Base-by-base conservation (phyloP, 2,797 vertebrate genomes). In the Pipistrellus pygmaeus region DNA sequence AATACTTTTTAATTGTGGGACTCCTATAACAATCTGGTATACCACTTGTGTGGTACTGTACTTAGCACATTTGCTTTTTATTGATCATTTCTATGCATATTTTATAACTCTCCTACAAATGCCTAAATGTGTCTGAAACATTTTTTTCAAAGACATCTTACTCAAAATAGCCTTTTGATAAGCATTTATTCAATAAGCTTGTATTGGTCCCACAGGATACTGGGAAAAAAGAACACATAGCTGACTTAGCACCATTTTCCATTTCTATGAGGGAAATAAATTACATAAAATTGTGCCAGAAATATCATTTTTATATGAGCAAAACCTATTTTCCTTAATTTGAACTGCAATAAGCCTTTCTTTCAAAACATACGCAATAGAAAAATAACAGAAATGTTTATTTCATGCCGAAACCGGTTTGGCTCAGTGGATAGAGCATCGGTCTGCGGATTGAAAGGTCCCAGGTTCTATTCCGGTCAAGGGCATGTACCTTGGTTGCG, bases 161-260 rank as follows among this genome's bases (percentile, higher is more conserved):
- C 77, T 82, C 48, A 88, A 94, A 95, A 95, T 77, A 95, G 41
- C 15, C n/a, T 68, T 95, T 48, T 92, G 72, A 95, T 87, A 89
- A 92, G 8, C 62, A 90, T 48, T 91, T 89, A 77, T 78, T 83
- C 80, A 86, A 80, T 92, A 93, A 86, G 12, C 35, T 76, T 71
- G 89, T 87, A 72, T 85, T 92, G 72, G 72, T 85, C 48, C 35
- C 55, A 41, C 27, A 90, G 18, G 44, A 46, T 14, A 6, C 4
- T 17, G 35, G 27, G 6, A 25, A 8, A 21, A 76, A 68, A 46
- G n/a, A 92, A 35, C 9, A 69, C 17, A 48, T 12, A 77, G 38
- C 68, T 95, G 68, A 88, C 25, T 68, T 41, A 55, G 66, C 27
- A 85, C 48, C 25, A n/a, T n/a, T 62, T 84, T 69, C n/a, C 11